Evolutionary conservation across 2,113 vertebrate species (phyloP).

Genomic region (Lycocorax pyrrhopterus): DNA sequence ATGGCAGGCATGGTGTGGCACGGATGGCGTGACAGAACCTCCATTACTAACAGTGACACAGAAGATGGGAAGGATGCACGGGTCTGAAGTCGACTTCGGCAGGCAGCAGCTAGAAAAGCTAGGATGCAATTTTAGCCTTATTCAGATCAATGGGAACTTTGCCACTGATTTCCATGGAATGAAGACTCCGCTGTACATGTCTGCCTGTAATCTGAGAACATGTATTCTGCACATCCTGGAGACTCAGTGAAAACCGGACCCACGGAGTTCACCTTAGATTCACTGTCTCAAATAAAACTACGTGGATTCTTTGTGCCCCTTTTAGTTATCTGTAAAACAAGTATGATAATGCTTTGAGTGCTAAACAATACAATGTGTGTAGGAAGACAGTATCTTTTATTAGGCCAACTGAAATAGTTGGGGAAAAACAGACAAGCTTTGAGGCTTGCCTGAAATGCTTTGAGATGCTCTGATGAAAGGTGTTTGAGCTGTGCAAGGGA

Average conservation of each 20-base stretch:
- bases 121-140: not conserved
- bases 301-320: not conserved
- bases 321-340: conserved; percentile 50
- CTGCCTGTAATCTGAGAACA: conserved; percentile 32
- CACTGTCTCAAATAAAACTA: conserved; percentile 3
- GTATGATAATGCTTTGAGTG: conserved; percentile 49
- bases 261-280: conserved; percentile 30
- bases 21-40: not conserved
- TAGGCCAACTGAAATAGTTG: conserved; percentile 45
- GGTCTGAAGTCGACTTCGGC: not conserved
- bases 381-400: conserved; percentile 56
- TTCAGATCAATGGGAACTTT: conserved; percentile 13
- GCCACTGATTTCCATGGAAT: conserved; percentile 14
- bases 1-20: not conserved
- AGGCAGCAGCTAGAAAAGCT: not conserved
- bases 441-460: conserved; percentile 53
- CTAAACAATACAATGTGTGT: conserved; percentile 61
- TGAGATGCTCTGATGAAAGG: conserved; percentile 61
- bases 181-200: not conserved
- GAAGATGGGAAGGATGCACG: not conserved
- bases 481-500: conserved; percentile 51
- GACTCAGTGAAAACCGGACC: conserved; percentile 8
- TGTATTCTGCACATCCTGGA: not conserved
- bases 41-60: not conserved
- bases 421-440: conserved; percentile 56